Conservation (phyloP, 2,113 vertebrate species). For the Thunnus maccoyii region DNA sequence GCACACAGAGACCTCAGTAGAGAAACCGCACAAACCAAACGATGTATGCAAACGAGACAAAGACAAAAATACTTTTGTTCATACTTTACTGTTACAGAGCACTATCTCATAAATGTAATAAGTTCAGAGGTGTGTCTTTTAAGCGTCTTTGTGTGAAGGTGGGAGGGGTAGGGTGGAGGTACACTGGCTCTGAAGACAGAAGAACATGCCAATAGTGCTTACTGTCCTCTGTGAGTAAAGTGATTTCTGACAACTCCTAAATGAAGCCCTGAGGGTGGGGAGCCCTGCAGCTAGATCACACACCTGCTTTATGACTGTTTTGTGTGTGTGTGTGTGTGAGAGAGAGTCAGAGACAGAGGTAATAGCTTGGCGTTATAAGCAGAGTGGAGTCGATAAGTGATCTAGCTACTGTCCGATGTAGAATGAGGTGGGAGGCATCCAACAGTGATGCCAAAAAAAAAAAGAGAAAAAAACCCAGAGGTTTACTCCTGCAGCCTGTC, state of each 20-base stretch:
- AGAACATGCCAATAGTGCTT: constrained; percentile 72
- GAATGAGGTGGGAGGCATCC: constrained; percentile 39
- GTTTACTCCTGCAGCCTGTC: constrained; percentile 23
- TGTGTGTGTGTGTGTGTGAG: constrained; percentile 45
- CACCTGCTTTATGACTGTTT: constrained; percentile 60
- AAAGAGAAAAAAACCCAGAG: constrained; percentile 6
- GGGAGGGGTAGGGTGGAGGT: constrained; percentile 16
- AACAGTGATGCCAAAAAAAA: constrained; percentile 22
- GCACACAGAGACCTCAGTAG: constrained; percentile 59
- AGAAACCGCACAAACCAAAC: constrained; percentile 56
- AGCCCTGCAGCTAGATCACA: constrained; percentile 62
- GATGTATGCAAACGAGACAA: constrained; percentile 55
- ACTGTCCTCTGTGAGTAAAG: constrained; percentile 71
- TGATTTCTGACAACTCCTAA: constrained; percentile 81
- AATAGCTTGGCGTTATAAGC: constrained; percentile 68
- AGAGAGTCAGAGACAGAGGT: constrained; percentile 53
- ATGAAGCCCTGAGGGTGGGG: constrained; percentile 73
- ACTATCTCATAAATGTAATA: constrained; percentile 3
- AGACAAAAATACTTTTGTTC: constrained; percentile 61
- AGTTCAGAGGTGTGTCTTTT: constrained; percentile 17
- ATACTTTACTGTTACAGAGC: constrained; percentile 15
- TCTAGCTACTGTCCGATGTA: constrained; percentile 49
- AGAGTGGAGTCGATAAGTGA: constrained; percentile 76
- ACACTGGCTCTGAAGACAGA: constrained; percentile 58
- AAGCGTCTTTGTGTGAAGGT: constrained; percentile 30